A percentile compares a stretch with the other conserved stretches of the same genome.
phyloP scores from a whole-genome alignment of 2,888 invertebrate genomes.

The Hydrotaea cyrtoneurina region DNA sequence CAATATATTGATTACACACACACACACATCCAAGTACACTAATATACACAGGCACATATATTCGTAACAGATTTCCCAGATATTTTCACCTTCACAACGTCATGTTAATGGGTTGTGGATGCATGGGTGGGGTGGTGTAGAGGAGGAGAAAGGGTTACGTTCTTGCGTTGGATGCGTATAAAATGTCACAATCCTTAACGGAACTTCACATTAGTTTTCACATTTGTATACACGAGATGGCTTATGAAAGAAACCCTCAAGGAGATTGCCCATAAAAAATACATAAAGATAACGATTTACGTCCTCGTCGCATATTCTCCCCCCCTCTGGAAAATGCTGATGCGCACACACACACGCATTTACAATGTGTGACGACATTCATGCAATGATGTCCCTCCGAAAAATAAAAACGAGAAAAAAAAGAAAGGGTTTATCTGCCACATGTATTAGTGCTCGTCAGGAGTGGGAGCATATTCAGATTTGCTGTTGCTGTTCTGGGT shows the following conservation, averaged over 20 bases:
- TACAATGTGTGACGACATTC: conserved; percentile 37
- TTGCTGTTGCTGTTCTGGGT: background rate
- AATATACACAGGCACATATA: background rate
- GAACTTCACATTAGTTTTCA: conserved; percentile 76
- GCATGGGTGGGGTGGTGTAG: conserved; percentile 1
- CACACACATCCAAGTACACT: background rate
- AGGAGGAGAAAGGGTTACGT: background rate
- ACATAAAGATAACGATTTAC: conserved; percentile 79
- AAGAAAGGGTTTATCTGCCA: conserved; percentile 36
- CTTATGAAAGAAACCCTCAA: conserved; percentile 72
- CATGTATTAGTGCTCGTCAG: conserved; percentile 11
- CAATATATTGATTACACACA: conserved; percentile 41
- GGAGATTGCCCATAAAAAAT: conserved; percentile 79
- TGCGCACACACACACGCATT: conserved; percentile 26
- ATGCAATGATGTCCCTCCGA: conserved; percentile 19
- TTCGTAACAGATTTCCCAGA: conserved; percentile 46
- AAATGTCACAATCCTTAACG: conserved; percentile 66
- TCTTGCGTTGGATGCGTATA: conserved; percentile 33
- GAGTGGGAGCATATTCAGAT: background rate
- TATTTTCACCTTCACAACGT: conserved; percentile 50
- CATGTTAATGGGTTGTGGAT: background rate
- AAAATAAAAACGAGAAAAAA: background rate
- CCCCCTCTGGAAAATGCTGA: background rate
- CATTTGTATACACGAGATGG: conserved; percentile 48
- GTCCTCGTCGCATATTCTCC: conserved; percentile 37